Evolutionary conservation across 1,140 invertebrate species (phyloP).

Genomic region (Ostrea denselamellosa): DNA sequence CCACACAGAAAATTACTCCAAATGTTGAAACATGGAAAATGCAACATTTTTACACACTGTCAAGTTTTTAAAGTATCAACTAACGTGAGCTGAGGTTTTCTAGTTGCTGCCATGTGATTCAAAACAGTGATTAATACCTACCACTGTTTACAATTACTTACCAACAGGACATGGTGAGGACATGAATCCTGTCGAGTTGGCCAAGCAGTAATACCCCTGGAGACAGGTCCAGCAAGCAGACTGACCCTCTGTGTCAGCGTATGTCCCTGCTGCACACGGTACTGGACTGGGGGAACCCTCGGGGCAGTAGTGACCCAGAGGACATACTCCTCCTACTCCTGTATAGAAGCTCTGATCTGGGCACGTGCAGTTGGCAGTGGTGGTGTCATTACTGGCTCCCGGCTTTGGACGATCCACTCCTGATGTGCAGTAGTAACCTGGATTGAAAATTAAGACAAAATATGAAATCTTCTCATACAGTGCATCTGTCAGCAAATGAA

Average conservation of each 20-base stretch:
- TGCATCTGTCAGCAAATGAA: too few relatives aligned
- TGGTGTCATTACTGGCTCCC: constrained; percentile 62
- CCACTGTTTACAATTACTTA: constrained; percentile 46
- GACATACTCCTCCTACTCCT: constrained; percentile 75
- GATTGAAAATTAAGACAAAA: constrained; percentile 46
- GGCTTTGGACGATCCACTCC: constrained; percentile 73
- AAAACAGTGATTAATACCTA: background rate
- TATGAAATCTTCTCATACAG: background rate
- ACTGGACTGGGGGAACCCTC: constrained; percentile 62
- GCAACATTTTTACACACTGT: too few relatives aligned
- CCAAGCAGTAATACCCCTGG: constrained; percentile 70
- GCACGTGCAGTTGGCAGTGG: constrained; percentile 66
- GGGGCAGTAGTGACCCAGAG: constrained; percentile 74
- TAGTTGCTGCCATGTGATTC: too few relatives aligned
- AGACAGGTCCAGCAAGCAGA: constrained; percentile 68
- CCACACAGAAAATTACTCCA: background rate
- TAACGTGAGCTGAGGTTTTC: too few relatives aligned
- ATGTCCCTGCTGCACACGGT: constrained; percentile 70
- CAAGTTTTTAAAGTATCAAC: too few relatives aligned
- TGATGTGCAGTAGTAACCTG: constrained; percentile 74
- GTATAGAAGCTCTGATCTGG: constrained; percentile 64
- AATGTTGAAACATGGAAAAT: too few relatives aligned
- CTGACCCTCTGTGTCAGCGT: constrained; percentile 67
- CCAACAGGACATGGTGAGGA: constrained; percentile 67
- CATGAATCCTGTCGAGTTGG: constrained; percentile 64